Evolutionary conservation across 2,113 vertebrate species (phyloP).

Genomic region (Dasypus novemcinctus): DNA sequence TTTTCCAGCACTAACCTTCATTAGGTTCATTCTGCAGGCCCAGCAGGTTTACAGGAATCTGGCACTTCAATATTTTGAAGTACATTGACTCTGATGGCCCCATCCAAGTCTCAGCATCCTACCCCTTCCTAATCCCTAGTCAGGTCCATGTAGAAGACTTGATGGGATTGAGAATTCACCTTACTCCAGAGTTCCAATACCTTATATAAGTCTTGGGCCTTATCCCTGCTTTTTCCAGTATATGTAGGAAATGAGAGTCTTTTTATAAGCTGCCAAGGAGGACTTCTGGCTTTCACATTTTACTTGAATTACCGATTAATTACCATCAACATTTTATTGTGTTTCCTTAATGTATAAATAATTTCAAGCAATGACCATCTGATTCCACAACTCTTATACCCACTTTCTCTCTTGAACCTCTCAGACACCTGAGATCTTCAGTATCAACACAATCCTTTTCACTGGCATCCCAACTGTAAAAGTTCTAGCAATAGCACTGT

Average conservation of each 20-base stretch:
- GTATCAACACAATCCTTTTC: background rate
- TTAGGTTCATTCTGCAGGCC: background rate
- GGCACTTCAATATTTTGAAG: background rate
- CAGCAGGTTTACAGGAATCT: background rate
- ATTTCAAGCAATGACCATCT: background rate
- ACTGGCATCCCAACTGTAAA: background rate
- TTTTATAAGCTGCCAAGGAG: background rate
- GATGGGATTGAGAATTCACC: background rate
- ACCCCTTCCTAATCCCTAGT: background rate
- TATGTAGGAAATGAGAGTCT: background rate
- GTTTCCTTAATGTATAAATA: background rate
- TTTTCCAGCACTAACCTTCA: background rate
- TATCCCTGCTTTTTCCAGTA: background rate
- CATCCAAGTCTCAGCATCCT: background rate
- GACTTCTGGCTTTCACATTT: background rate
- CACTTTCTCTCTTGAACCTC: background rate
- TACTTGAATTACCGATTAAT: background rate
- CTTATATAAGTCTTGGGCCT: background rate
- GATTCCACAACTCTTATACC: background rate
- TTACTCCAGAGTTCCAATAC: background rate
- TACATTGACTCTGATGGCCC: background rate
- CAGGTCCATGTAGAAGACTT: background rate
- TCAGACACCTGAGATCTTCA: background rate
- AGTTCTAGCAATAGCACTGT: background rate
- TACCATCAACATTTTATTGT: background rate